A percentile compares a stretch with the other conserved stretches of the same genome.
Conservation (phyloP, 2,888 invertebrate species). For the Drosophila histrio region DNA sequence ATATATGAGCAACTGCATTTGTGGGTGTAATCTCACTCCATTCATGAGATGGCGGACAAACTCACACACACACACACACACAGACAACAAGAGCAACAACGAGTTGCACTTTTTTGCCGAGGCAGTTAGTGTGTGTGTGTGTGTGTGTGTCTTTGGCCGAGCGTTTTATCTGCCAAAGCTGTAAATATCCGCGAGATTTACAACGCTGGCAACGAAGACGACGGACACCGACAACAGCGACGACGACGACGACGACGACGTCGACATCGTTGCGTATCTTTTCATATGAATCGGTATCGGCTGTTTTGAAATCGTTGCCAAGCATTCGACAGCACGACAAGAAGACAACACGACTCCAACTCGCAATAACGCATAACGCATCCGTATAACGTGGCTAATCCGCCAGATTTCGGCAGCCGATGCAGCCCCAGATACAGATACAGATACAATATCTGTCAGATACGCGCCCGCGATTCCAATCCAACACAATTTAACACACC, state of each 20-base stretch:
- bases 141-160: constrained; percentile 11
- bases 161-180: constrained; percentile 76
- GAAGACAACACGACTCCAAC: constrained; percentile 41
- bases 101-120: constrained; percentile 38
- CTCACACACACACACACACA: constrained; percentile 21
- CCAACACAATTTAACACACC: constrained; percentile 6
- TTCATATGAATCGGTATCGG: constrained; percentile 49
- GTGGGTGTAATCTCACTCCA: constrained; percentile 45
- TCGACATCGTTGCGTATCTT: constrained; percentile 48
- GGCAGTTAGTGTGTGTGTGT: constrained; percentile 1
- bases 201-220: constrained; percentile 63
- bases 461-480: constrained; percentile 26
- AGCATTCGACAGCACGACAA: constrained; percentile 54
- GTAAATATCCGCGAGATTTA: constrained; percentile 84
- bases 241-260: constrained; percentile 25
- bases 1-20: constrained; percentile 23
- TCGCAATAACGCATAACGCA: constrained; percentile 39
- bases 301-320: constrained; percentile 22
- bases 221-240: constrained; percentile 17
- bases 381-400: constrained; percentile 57
- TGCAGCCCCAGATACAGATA: constrained; percentile 17
- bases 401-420: constrained; percentile 27
- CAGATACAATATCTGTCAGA: constrained; percentile 32
- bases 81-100: constrained; percentile 15
- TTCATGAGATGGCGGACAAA: constrained; percentile 52